Base-by-base conservation (phyloP, 1,140 invertebrate species). In the Magallana angulata region DNA sequence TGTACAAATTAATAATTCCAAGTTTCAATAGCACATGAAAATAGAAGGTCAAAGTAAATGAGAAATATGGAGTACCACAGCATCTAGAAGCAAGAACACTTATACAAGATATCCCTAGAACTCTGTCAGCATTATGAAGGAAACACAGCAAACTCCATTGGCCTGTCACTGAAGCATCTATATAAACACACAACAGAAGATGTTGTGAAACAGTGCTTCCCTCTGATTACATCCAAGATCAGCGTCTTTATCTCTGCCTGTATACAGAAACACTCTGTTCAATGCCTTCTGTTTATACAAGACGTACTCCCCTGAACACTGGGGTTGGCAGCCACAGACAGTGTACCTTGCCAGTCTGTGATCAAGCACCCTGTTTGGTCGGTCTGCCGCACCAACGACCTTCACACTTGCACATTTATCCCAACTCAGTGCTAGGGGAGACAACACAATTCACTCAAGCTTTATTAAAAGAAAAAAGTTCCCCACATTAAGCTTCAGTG, bases 311-410 rank as follows among this genome's bases (percentile, higher is more conserved):
- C 7, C 60, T n/a, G 18, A 64, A 5, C 16, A 7, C 16, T 16
- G 2, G 18, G 60, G 12, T 64, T 64, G 60, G 60, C 60, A 64
- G 60, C 60, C 60, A 62, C 14, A 64, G 60, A 64, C 60, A 64
- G 18, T 64, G 16, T n/a, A 64, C 60, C 16, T 64, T 4, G 60
- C 18, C 16, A 24, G 24, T 18, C 60, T n/a, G 16, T 64, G 60
- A 64, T 64, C 60, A 64, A 64, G 60, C 18, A 64, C 60, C 60
- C 60, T 64, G 60, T 64, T 64, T 64, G 60, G 60, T 12, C 18
- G 60, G 16, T 71, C 11, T 24, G 64, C 36, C 36, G 18, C 18
- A 71, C 30, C 36, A 48, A 48, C 36, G 7, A 71, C 64, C 64
- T 71, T 71, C 18, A 71, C 64, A 7, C 24, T 24, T 24, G 24